Base-by-base conservation (phyloP, 1,140 invertebrate species). In the Ceratitis capitata region DNA sequence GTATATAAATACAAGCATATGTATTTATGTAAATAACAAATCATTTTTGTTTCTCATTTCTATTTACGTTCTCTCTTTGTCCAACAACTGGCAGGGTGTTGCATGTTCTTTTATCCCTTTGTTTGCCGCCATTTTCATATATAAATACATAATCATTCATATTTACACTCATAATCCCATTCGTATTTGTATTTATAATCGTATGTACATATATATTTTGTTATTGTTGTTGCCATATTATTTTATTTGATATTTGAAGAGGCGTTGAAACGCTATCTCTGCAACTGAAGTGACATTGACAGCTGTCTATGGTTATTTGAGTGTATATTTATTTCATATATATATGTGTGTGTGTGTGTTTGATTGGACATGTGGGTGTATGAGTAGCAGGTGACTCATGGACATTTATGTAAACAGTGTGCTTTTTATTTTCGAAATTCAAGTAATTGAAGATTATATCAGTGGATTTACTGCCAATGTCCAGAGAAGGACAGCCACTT, bases 211-310 rank as follows among this genome's bases (percentile, higher is more conserved):
- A 35, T 69, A 19, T 29, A 32, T 4, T 69, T 69, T 69, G 7
- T 32, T 39, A 69, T 35, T 35, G 32, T 69, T 69, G 3, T 14
- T 56, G 23, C 23, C 4, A 56, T 23, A n/a, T 56, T 6, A 35
- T 69, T 69, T 69, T 35, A 35, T 69, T 69, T 69, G 2, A 69
- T 69, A 69, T 69, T 69, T 69, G 61, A 29, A 69, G 61, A 69
- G 61, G 61, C 61, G 61, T 69, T 69, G 61, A 69, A 32, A 69
- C 10, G 61, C 61, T 69, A 32, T 69, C 61, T 35, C 16, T 69
- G 61, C 14, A 19, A 69, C 39, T 69, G 61, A 69, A 69, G 61
- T 69, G 61, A 69, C 61, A 35, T 69, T 69, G 61, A 69, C 61
- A 69, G 32, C 61, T 69, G 61, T 69, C 61, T 35, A n/a, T n/a